Percentiles rank a stretch among this genome's conserved stretches.
These are phyloP conservation scores for Epizoanthus fatuus DNA, from an alignment of 92 coral and sea anemone species.

Conservation along the genomic window DNA sequence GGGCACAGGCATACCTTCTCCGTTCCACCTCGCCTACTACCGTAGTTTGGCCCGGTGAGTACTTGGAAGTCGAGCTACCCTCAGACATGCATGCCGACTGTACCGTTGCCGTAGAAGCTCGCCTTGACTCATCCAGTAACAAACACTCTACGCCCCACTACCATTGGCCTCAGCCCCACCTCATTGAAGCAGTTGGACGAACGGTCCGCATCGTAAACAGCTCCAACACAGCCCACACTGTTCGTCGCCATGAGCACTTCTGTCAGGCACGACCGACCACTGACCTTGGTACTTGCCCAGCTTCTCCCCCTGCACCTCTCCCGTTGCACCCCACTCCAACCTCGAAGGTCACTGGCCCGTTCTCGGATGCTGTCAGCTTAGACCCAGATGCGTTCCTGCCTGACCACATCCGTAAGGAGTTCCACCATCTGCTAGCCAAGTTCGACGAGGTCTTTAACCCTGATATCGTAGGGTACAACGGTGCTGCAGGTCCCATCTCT, in stretches of 20 bases:
- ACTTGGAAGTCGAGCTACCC: conserved; percentile 66
- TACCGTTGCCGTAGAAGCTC: conserved; percentile 55
- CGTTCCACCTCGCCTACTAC: conserved; percentile 59
- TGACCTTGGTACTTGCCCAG: background rate
- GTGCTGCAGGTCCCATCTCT: background rate
- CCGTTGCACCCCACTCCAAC: too few relatives aligned
- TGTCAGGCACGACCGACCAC: conserved; percentile 43
- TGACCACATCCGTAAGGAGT: too few relatives aligned
- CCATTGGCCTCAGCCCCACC: conserved; percentile 70
- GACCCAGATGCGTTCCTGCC: too few relatives aligned
- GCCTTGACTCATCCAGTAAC: conserved; percentile 34
- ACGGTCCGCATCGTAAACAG: conserved; percentile 55
- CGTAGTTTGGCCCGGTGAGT: conserved; percentile 71
- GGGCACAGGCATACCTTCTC: too few relatives aligned
- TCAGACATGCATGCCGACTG: conserved; percentile 42
- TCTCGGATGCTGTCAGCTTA: too few relatives aligned
- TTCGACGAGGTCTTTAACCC: conserved; percentile 4
- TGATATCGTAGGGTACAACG: background rate
- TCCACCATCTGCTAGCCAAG: background rate
- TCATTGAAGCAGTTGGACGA: conserved; percentile 27
- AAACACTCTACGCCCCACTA: too few relatives aligned
- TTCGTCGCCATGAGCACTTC: conserved; percentile 66
- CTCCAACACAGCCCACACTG: conserved; percentile 37
- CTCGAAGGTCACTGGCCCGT: too few relatives aligned
- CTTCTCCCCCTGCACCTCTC: conserved; percentile 18